Base-by-base conservation (phyloP, 2,797 vertebrate genomes). In the Odontamblyopus lacepedii region DNA sequence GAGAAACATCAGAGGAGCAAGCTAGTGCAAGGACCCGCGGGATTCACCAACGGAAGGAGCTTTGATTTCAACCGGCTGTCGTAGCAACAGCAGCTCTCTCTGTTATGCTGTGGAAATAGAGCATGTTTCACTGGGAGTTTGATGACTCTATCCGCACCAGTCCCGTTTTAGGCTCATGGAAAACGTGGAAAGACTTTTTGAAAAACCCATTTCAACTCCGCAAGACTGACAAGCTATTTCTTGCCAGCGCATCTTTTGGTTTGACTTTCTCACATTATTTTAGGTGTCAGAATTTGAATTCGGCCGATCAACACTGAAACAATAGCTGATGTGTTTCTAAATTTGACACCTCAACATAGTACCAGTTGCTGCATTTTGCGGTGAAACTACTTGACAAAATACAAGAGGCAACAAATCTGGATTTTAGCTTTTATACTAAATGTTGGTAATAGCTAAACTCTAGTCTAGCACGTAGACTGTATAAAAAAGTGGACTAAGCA, bases 61-160 rank as follows among this genome's bases (percentile, higher is more conserved):
- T 93, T 91, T 91, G 87, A 89, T 91, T 89, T 81, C 82, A 84
- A 75, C 85, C 69, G 38, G 89, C 85, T 87, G 86, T 90, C 86
- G 87, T 89, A 88, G 87, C 91, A 93, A 92, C 87, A 79, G 88
- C 85, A 72, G 80, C 70, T 69, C 72, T 70, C 71, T 63, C 76
- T 78, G 80, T 79, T 81, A 62, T 66, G 75, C 72, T 70, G 76
- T 71, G 81, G 83, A 86, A 85, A 81, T 75, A 79, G 79, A 87
- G 78, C 76, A 57, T 70, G 80, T 81, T 78, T 88, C 86, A 71
- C 78, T 67, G 80, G 85, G 83, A 84, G 80, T 83, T 84, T 85
- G 81, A 88, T 83, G 82, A 85, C 86, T 89, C 80, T 82, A 84
- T 91, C 67, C 73, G 75, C 81, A 65, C 57, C 67, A 69, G 79